phyloP scores from a whole-genome alignment of 2,888 invertebrate genomes.

The Ryuthela nishihirai region DNA sequence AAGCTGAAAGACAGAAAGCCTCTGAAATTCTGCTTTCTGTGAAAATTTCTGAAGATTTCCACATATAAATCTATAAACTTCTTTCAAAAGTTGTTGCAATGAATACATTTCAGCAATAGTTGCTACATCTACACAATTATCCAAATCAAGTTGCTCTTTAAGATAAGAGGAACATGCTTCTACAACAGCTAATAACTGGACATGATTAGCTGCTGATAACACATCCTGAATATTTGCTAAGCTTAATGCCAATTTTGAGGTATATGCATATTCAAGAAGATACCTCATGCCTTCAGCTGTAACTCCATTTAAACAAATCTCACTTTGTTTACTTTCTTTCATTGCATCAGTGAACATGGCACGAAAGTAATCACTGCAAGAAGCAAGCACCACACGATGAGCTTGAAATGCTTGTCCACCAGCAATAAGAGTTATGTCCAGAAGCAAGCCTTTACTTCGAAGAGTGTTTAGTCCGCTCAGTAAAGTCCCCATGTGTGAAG shows the following conservation, averaged over 20 bases:
- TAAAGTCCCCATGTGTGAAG: conserved; percentile 58
- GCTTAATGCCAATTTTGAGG: conserved; percentile 61
- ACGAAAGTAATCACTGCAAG: conserved; percentile 69
- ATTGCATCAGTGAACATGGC: conserved; percentile 72
- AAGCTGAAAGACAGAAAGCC: conserved; percentile 60
- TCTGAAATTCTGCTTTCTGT: conserved; percentile 59
- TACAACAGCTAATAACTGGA: conserved; percentile 63
- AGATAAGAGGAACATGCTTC: conserved; percentile 64
- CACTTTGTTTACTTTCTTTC: conserved; percentile 62
- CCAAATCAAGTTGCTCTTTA: conserved; percentile 63
- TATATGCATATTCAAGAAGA: conserved; percentile 66
- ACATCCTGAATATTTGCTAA: conserved; percentile 65
- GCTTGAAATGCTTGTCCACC: conserved; percentile 63
- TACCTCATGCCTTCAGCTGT: conserved; percentile 62
- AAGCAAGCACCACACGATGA: conserved; percentile 66
- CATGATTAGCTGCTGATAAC: conserved; percentile 65
- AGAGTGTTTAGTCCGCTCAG: conserved; percentile 62
- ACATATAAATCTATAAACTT: conserved; percentile 64
- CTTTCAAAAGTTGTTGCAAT: conserved; percentile 58
- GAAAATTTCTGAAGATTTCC: conserved; percentile 61
- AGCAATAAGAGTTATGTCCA: conserved; percentile 65
- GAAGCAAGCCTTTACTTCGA: conserved; percentile 59
- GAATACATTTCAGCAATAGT: conserved; percentile 67
- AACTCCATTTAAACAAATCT: conserved; percentile 64
- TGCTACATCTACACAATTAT: conserved; percentile 68